Conservation (phyloP, 2,113 vertebrate genomes). For the Symphodus melops region DNA sequence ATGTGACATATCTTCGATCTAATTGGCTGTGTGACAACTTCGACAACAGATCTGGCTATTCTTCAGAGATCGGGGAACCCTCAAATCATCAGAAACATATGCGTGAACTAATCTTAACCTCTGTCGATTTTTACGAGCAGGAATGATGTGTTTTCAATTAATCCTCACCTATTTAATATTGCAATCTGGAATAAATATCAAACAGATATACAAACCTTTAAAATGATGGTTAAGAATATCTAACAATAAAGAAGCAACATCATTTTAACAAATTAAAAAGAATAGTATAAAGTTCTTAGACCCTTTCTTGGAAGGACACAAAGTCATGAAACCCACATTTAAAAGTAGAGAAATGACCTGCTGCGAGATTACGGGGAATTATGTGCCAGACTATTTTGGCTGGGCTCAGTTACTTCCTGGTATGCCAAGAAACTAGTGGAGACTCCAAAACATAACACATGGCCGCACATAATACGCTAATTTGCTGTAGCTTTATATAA, state of each 20-base stretch:
- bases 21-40: constrained; percentile 8
- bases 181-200: background rate
- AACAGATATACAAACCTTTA: background rate
- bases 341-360: background rate
- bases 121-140: background rate
- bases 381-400: constrained; percentile 31
- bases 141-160: background rate
- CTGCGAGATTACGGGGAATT: constrained; percentile 20
- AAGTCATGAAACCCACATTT: background rate
- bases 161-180: background rate
- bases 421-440: constrained; percentile 11
- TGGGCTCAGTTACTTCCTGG: constrained; percentile 1
- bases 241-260: background rate
- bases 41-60: background rate
- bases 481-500: background rate
- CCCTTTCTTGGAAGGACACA: background rate
- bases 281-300: background rate
- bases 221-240: background rate
- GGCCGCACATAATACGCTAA: constrained; percentile 6
- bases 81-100: constrained; percentile 1
- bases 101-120: constrained; percentile 7
- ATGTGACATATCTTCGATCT: background rate
- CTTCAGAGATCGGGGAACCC: background rate
- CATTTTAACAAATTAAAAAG: background rate
- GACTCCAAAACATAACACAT: constrained; percentile 1